Base-by-base conservation (phyloP, 1,140 invertebrate genomes). In the Leptoteleia sp. region DNA sequence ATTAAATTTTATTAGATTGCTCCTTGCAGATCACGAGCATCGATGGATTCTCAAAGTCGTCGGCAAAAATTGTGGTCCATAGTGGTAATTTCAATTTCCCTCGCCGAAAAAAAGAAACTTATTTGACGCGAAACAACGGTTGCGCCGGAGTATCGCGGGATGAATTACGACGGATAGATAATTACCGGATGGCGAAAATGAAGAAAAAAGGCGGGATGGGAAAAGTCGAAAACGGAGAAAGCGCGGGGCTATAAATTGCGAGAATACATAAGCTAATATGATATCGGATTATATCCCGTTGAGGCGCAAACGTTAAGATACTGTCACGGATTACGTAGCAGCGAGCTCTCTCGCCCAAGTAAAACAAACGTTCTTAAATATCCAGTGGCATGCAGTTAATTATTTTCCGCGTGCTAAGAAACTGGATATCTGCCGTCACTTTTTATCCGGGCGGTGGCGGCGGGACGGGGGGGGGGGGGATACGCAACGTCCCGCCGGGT, bases 311-410 rank as follows among this genome's bases (percentile, higher is more conserved):
- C 73, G 33, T 50, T 64, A 62, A 68, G 72, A 76, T 54, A 77
- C 76, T 33, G 79, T 76, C 65, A 35, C 17, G 55, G 65, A 70
- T 68, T 76, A 72, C 45, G 35, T 52, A 50, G 52, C 55, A 42
- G 38, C 27, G n/a, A 42, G 45, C 55, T 76, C 67, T 81, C 54
- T 62, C n/a, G n/a, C n/a, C n/a, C 76, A 76, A 81, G 76, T 81
- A 81, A 79, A 81, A 79, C 76, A 81, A 81, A 81, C 80, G 76
- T 68, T 81, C 79, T 81, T 79, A 78, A 81, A 77, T 81, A 79
- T 81, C 76, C 55, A 67, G 54, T 72, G 71, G 61, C 71, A 81
- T 64, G 71, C 76, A 81, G 80, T 81, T 81, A 79, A 81, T 81
- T 81, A 81, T 81, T 81, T 81, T 48, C 42, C 64, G 67, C 57